Evolutionary conservation across 2,888 invertebrate species (phyloP).

Genomic region (Mythimna impura): DNA sequence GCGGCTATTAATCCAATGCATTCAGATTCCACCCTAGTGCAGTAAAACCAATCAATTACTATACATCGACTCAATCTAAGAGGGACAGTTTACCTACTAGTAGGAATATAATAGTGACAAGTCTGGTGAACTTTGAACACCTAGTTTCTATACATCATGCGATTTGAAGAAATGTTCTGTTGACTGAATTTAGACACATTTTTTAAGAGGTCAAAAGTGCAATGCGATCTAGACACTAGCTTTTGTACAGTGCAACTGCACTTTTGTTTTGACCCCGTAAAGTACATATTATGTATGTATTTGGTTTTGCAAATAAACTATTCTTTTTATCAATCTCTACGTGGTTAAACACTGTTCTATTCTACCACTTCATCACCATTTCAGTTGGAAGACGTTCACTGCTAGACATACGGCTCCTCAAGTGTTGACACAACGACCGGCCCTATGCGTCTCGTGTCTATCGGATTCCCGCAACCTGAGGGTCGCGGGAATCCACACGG

Average conservation of each 20-base stretch:
- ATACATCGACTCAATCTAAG: conserved; percentile 19
- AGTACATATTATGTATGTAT: too few species aligned
- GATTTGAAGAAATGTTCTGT: too few species aligned
- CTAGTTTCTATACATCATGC: background rate
- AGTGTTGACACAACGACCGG: too few species aligned
- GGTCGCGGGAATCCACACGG: too few species aligned
- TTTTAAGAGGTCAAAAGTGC: background rate
- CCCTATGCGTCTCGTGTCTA: too few species aligned
- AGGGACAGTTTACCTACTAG: conserved; percentile 13
- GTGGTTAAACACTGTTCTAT: background rate
- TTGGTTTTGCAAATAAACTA: background rate
- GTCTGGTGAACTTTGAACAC: background rate
- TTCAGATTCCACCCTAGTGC: conserved; percentile 69
- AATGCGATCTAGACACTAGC: too few species aligned
- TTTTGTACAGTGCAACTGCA: too few species aligned
- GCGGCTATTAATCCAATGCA: conserved; percentile 73
- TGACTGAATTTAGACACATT: too few species aligned
- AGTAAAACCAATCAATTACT: conserved; percentile 65
- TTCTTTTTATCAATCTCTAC: background rate
- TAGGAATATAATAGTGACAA: background rate
- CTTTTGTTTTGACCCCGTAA: too few species aligned
- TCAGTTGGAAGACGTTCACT: too few species aligned
- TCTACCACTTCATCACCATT: background rate
- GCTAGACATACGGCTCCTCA: too few species aligned
- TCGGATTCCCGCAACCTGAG: too few species aligned